Percentiles rank a stretch among this genome's conserved stretches.
Evolutionary conservation across 2,797 vertebrate genomes (phyloP).

Genomic region (Microchirus variegatus): DNA sequence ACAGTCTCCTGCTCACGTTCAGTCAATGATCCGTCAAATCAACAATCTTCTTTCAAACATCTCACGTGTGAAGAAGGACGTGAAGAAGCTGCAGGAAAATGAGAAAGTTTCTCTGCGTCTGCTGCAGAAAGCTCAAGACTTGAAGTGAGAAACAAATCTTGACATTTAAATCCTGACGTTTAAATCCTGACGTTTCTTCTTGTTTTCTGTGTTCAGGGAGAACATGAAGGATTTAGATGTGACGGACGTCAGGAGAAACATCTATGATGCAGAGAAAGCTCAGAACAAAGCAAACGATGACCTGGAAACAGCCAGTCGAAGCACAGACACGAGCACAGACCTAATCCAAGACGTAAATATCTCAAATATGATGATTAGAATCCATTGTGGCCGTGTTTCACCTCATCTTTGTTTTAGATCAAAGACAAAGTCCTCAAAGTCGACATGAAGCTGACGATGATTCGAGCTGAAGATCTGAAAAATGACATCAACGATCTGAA

Average conservation of each 20-base stretch:
- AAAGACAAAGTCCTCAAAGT: conserved; percentile 66
- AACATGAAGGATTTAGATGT: conserved; percentile 70
- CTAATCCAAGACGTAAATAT: conserved; percentile 75
- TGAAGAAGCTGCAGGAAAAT: conserved; percentile 65
- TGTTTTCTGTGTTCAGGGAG: conserved; percentile 73
- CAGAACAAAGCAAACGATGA: conserved; percentile 67
- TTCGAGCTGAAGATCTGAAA: conserved; percentile 48
- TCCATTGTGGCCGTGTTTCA: too few relatives aligned
- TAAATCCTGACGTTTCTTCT: not conserved
- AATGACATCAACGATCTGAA: conserved; percentile 70
- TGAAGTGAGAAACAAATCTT: too few relatives aligned
- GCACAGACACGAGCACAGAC: conserved; percentile 57
- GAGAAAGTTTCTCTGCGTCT: conserved; percentile 61
- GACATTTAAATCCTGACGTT: too few relatives aligned
- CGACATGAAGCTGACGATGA: conserved; percentile 59
- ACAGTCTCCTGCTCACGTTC: conserved; percentile 76
- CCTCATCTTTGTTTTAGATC: conserved; percentile 63
- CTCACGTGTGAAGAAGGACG: conserved; percentile 62
- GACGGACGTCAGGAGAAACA: conserved; percentile 60
- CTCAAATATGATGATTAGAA: too few relatives aligned
- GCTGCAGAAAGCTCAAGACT: conserved; percentile 69
- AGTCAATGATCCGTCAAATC: conserved; percentile 76
- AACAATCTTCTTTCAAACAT: conserved; percentile 61
- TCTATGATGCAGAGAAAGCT: conserved; percentile 71
- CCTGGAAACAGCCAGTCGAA: conserved; percentile 59